Conservation (phyloP, 2,797 vertebrate species). For the Amblyopsis hoosieri region DNA sequence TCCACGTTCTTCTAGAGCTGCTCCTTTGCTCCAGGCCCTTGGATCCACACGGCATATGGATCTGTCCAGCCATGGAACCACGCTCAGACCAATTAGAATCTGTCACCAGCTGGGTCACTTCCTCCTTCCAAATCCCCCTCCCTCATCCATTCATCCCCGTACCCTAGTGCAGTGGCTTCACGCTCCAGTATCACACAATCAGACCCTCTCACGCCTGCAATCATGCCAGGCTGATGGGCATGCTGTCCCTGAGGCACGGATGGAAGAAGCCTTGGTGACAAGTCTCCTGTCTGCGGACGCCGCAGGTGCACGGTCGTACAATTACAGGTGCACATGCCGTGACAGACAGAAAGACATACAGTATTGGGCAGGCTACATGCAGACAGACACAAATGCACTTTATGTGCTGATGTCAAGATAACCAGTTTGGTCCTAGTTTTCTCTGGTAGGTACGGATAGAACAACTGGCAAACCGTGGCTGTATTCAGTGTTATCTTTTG, state of each 20-base stretch:
- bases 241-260: conserved; percentile 45
- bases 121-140: conserved; percentile 47
- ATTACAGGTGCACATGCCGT: conserved; percentile 34
- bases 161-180: conserved; percentile 55
- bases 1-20: conserved; percentile 20
- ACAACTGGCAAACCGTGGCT: conserved; percentile 5
- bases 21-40: conserved; percentile 54
- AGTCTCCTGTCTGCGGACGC: conserved; percentile 29
- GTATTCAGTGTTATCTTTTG: conserved; percentile 24
- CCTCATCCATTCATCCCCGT: conserved; percentile 41
- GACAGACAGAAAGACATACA: background rate
- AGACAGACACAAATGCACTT: conserved; percentile 9
- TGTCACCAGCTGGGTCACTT: conserved; percentile 73
- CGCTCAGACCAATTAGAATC: conserved; percentile 77
- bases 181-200: conserved; percentile 65
- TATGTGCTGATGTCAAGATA: conserved; percentile 40
- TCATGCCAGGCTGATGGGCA: conserved; percentile 63
- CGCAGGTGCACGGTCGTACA: conserved; percentile 16
- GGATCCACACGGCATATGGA: conserved; percentile 66
- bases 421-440: conserved; percentile 51
- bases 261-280: conserved; percentile 57
- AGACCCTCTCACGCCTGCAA: conserved; percentile 59
- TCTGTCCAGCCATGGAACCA: conserved; percentile 77
- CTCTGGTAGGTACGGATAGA: conserved; percentile 52
- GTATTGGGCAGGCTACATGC: background rate